A percentile compares a stretch with the other conserved stretches of the same genome.
These are phyloP conservation scores for Reticulitermes speratus DNA, from an alignment of 1,140 invertebrate genomes.

Conservation along the genomic window DNA sequence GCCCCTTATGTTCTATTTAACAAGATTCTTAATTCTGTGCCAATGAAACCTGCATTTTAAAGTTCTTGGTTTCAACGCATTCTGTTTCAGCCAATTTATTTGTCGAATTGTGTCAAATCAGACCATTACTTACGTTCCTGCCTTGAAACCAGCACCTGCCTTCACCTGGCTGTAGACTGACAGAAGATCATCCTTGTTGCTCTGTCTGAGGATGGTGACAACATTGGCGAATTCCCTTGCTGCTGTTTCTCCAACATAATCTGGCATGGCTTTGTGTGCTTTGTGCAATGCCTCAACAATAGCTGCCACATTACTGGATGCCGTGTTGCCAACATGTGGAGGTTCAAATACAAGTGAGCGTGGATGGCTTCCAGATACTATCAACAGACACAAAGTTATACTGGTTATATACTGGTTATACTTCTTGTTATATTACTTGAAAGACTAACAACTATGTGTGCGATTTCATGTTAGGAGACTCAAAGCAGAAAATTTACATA, in stretches of 20 bases:
- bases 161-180: conserved; percentile 62
- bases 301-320: conserved; percentile 52
- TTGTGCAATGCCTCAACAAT: conserved; percentile 57
- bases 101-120: too few species aligned
- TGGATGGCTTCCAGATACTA: conserved; percentile 47
- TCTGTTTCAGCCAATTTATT: too few species aligned
- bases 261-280: conserved; percentile 55
- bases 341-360: conserved; percentile 71
- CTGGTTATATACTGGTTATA: background rate
- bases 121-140: background rate
- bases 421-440: background rate
- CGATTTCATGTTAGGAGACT: too few species aligned
- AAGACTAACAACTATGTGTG: too few species aligned
- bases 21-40: too few species aligned
- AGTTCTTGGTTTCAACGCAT: too few species aligned
- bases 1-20: too few species aligned
- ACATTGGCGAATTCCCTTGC: conserved; percentile 67
- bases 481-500: too few species aligned
- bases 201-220: conserved; percentile 61
- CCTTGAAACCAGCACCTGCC: conserved; percentile 48
- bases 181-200: conserved; percentile 67
- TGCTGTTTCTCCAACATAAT: conserved; percentile 59
- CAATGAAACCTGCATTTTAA: too few species aligned
- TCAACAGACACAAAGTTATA: background rate
- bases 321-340: conserved; percentile 55